These are phyloP conservation scores for Grus americana DNA, from an alignment of 2,113 vertebrate genomes.

Conservation along the genomic window DNA sequence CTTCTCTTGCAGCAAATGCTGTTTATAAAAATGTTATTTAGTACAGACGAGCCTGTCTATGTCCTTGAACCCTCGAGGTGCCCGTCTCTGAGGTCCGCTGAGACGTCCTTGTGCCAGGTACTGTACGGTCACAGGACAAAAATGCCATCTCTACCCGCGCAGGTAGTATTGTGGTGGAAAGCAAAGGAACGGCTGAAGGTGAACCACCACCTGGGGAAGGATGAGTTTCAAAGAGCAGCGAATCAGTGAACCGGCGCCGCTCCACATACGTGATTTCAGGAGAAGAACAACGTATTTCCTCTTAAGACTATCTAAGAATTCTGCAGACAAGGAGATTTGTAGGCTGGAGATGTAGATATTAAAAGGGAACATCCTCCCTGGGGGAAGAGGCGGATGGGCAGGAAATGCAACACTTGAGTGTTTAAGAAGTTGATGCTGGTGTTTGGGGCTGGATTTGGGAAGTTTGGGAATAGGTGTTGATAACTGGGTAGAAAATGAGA, in stretches of 20 bases:
- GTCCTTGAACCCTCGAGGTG: background rate
- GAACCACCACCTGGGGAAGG: background rate
- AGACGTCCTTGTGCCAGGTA: background rate
- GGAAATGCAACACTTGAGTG: background rate
- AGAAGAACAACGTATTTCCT: background rate
- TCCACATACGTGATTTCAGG: background rate
- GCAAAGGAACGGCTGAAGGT: background rate
- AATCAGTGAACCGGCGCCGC: accelerated
- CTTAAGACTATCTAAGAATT: background rate
- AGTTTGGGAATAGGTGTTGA: background rate
- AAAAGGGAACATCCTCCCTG: background rate
- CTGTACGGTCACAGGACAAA: background rate
- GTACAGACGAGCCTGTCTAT: background rate
- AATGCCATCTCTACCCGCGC: background rate
- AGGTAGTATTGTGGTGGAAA: background rate
- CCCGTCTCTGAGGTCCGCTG: background rate
- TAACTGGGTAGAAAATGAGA: background rate
- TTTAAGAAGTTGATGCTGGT: background rate
- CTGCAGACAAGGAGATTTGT: background rate
- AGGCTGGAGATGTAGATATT: background rate
- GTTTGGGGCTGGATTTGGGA: background rate
- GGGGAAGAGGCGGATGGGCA: background rate
- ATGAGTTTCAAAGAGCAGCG: background rate
- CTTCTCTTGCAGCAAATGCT: constrained; percentile 6
- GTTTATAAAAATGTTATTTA: background rate